Evolutionary conservation across 1,140 invertebrate species (phyloP).

Genomic region (Oscheius sp.): DNA sequence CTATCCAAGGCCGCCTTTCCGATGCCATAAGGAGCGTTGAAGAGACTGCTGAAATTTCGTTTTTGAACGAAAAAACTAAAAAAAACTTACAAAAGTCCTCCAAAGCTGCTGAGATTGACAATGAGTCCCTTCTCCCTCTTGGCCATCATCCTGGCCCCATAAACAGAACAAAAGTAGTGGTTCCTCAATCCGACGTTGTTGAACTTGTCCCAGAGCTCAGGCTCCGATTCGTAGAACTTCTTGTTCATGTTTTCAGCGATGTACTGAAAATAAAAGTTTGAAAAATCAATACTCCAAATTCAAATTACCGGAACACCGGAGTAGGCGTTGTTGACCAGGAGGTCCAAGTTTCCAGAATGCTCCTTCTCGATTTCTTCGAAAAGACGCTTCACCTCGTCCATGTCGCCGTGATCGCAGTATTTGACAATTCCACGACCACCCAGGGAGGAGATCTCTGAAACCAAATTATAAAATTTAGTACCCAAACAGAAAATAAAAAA

Average conservation of each 20-base stretch:
- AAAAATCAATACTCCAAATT: not conserved
- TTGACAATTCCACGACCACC: conserved; percentile 62
- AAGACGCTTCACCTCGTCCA: conserved; percentile 61
- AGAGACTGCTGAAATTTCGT: not conserved
- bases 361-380: conserved; percentile 63
- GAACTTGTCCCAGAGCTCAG: conserved; percentile 60
- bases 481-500: no score
- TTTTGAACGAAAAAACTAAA: not conserved
- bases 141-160: conserved; percentile 63
- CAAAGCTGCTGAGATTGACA: conserved; percentile 63
- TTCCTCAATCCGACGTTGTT: conserved; percentile 65
- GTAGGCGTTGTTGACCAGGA: conserved; percentile 66
- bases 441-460: conserved; percentile 45
- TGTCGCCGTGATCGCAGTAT: conserved; percentile 64
- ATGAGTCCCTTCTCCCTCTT: conserved; percentile 62
- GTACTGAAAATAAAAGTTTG: not conserved
- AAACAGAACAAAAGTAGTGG: conserved; percentile 63
- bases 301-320: conserved; percentile 56
- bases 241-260: conserved; percentile 53
- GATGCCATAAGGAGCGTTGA: not conserved
- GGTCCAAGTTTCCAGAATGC: conserved; percentile 63
- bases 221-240: conserved; percentile 62
- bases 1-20: not conserved
- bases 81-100: conserved; percentile 62
- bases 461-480: not conserved